Evolutionary conservation across 1,140 invertebrate genomes (phyloP).

Genomic region (Bilobella aurantiaca): DNA sequence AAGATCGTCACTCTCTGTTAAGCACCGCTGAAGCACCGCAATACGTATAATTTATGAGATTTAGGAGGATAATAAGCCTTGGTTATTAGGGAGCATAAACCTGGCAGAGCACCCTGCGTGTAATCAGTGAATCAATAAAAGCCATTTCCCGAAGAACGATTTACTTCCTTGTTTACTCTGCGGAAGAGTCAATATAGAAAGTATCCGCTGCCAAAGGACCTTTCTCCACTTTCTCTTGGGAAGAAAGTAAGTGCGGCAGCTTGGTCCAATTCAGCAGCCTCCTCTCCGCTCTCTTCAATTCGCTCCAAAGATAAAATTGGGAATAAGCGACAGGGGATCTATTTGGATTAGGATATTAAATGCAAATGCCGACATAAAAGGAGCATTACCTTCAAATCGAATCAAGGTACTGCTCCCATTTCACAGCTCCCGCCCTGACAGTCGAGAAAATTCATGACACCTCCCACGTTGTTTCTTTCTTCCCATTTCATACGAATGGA

Average conservation of each 20-base stretch:
- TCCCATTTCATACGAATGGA: no score
- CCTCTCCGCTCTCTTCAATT: not conserved
- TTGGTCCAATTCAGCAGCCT: not conserved
- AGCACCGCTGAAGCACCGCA: no score
- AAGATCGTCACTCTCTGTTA: no score
- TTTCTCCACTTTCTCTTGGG: not conserved
- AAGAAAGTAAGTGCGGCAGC: not conserved
- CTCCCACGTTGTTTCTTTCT: no score
- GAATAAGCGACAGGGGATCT: not conserved
- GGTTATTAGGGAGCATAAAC: not conserved
- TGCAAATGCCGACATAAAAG: not conserved
- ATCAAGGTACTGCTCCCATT: not conserved
- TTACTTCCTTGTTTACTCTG: constrained; percentile 2
- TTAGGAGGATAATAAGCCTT: not conserved
- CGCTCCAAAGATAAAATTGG: not conserved
- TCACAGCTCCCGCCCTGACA: no score
- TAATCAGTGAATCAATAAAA: constrained; percentile 6
- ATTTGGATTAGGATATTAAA: constrained; percentile 7
- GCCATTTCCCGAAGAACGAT: not conserved
- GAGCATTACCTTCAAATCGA: not conserved
- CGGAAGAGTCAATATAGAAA: constrained; percentile 9
- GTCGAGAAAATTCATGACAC: no score
- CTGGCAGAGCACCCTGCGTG: not conserved
- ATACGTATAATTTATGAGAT: no score
- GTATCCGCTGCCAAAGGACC: not conserved